These are phyloP conservation scores for Chondrilla cf. caribensis DNA, from an alignment of 37 sponge, comb jelly and placozoan genomes.

Conservation along the genomic window DNA sequence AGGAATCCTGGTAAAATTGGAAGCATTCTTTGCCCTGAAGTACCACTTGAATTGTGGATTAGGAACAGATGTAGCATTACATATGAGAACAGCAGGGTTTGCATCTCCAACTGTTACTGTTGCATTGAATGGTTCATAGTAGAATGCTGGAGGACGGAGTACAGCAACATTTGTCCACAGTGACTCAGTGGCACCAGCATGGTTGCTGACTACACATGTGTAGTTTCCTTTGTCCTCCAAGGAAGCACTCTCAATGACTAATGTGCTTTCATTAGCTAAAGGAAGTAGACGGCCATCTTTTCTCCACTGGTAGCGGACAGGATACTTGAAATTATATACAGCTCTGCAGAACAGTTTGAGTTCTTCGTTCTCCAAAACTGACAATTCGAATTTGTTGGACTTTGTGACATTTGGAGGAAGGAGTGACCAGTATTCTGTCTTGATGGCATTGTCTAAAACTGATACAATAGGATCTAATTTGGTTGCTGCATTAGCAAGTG, in stretches of 20 bases:
- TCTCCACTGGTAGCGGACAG: slow-evolving; percentile 1
- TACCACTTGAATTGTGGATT: slow-evolving; percentile 10
- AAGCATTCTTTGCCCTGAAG: neutral
- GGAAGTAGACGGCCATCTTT: neutral
- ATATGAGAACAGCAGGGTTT: neutral
- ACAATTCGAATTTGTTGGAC: no score
- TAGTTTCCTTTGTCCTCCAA: neutral
- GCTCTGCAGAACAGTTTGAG: neutral
- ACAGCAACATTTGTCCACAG: neutral
- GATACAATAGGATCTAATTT: neutral
- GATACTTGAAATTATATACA: neutral
- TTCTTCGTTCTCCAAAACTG: neutral
- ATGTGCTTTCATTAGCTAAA: neutral
- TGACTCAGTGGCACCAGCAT: neutral
- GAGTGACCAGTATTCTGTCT: neutral
- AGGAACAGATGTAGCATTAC: slow-evolving; percentile 1
- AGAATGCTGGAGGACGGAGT: neutral
- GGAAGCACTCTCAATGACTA: neutral
- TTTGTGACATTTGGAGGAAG: neutral
- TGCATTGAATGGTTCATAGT: neutral
- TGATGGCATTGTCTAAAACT: neutral
- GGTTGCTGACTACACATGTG: neutral
- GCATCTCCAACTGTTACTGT: neutral
- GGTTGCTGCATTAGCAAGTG: neutral
- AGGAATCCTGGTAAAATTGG: neutral